These are phyloP conservation scores for Halisarca cf. caerulea DNA, from an alignment of 37 sponge, comb jelly and placozoan species.

Conservation along the genomic window DNA sequence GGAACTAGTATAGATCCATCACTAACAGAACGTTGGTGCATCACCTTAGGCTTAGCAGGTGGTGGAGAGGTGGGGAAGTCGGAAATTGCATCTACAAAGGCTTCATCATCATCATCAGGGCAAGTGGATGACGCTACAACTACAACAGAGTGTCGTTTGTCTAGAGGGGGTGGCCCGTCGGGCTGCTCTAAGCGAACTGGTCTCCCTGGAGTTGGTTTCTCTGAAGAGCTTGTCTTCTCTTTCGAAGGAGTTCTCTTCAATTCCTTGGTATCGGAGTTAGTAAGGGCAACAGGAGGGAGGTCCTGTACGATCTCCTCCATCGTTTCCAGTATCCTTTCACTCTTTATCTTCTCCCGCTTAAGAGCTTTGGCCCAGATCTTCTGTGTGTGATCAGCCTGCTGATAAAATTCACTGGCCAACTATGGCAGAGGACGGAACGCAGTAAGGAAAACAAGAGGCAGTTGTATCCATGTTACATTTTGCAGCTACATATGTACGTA, in stretches of 20 bases:
- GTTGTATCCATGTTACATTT: too few relatives aligned
- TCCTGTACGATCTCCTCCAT: slow-evolving; percentile 75
- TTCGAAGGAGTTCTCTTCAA: not conserved
- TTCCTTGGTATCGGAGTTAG: not conserved
- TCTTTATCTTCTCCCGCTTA: slow-evolving; percentile 70
- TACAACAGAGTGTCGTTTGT: not conserved
- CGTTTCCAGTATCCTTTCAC: slow-evolving; percentile 82
- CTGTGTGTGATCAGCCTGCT: slow-evolving; percentile 67
- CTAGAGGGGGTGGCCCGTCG: not conserved
- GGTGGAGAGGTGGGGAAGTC: not conserved
- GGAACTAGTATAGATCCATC: not conserved
- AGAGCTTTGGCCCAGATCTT: slow-evolving; percentile 66
- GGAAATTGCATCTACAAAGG: slow-evolving; percentile 13
- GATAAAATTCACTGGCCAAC: slow-evolving; percentile 74
- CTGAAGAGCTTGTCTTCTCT: too few relatives aligned
- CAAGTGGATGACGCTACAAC: not conserved
- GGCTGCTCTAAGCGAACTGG: not conserved
- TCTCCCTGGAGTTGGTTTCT: not conserved
- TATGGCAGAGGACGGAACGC: not conserved
- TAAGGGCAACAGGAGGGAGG: not conserved
- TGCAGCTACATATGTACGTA: too few relatives aligned
- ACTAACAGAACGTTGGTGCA: slow-evolving; percentile 40
- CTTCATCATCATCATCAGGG: not conserved
- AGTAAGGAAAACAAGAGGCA: too few relatives aligned
- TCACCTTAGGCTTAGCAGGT: not conserved